Percentiles rank a stretch among this genome's conserved stretches.
Conservation (phyloP, 1,140 invertebrate species). For the Drosophila ohnishii region DNA sequence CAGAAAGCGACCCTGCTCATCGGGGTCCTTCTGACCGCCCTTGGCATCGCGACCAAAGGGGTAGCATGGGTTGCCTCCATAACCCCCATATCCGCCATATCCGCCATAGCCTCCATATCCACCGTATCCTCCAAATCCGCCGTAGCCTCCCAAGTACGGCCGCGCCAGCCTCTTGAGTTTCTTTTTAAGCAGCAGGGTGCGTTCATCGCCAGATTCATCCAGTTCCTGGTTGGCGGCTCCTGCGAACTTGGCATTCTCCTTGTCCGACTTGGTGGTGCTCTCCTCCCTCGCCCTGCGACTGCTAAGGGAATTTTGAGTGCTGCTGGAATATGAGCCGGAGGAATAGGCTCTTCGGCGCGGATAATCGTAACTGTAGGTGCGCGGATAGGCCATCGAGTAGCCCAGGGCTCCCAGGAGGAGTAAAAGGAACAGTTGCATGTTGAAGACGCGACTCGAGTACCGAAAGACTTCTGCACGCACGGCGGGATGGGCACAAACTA, state of each 20-base stretch:
- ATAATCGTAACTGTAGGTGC: slow-evolving; percentile 46
- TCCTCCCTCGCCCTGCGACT: slow-evolving; percentile 50
- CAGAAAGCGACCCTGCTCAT: slow-evolving; percentile 73
- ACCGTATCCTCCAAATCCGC: slow-evolving; percentile 39
- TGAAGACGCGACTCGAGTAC: slow-evolving; percentile 21
- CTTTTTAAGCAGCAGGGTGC: slow-evolving; percentile 63
- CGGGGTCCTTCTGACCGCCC: slow-evolving; percentile 45
- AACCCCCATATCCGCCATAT: slow-evolving; percentile 41
- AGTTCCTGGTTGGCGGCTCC: slow-evolving; percentile 71
- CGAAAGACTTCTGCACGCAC: slow-evolving; percentile 41
- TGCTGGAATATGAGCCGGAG: slow-evolving; percentile 6
- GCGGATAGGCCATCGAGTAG: slow-evolving; percentile 48
- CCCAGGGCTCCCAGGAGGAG: slow-evolving; percentile 50
- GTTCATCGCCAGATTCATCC: slow-evolving; percentile 58
- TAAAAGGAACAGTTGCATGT: slow-evolving; percentile 53
- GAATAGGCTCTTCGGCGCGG: slow-evolving; percentile 26
- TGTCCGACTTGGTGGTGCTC: slow-evolving; percentile 52
- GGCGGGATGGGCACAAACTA: slow-evolving; percentile 58
- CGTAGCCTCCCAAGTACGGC: slow-evolving; percentile 40
- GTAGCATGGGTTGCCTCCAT: slow-evolving; percentile 49
- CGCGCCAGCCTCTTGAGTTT: slow-evolving; percentile 58
- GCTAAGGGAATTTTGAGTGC: slow-evolving; percentile 22
- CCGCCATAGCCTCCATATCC: slow-evolving; percentile 29
- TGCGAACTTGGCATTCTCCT: slow-evolving; percentile 76
- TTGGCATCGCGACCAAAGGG: slow-evolving; percentile 71